Evolutionary conservation across 2,888 invertebrate genomes (phyloP), one percentile per base, ranked within the genome.

Genomic region (Oscheius sp.): DNA sequence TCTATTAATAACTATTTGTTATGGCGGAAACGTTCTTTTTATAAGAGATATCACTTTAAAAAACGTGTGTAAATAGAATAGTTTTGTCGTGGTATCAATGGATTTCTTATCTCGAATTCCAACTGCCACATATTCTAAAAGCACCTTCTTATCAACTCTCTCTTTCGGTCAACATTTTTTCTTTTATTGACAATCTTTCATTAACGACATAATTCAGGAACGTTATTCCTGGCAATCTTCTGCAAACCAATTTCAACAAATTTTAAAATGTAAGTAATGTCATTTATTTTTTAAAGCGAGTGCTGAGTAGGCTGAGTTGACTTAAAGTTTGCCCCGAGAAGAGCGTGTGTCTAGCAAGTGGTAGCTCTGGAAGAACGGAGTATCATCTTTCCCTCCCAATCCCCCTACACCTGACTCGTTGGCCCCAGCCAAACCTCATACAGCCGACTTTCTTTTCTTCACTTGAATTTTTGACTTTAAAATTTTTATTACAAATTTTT

Each of bases 351-450:
- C 64, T 48, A 64, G 64, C 64, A 64, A 64, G 64, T 64, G 64
- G 64, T 64, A 64, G 48, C 64, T 27, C 34, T 64, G 64, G 64
- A 64, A 64, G 64, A 64, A 64, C 61, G 61, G 64, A 50, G 64
- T 64, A 64, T 64, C 64, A 50, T 64, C 64, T 64, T 64, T 64
- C 64, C 64, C 34, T 48, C 64, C 64, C 48, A 64, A 64, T 64
- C 64, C 64, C 58, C 58, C 64, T 61, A 61, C 61, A 61, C 61
- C 61, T 61, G 61, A 61, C 61, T 61, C 61, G 61, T 61, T 61
- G 61, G 45, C 45, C 45, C 20, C 57, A 34, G 23, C 42, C 12
- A 10, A 8, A 37, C 12, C 37, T 37, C 8, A 37, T 12, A 31
- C 20, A 31, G 29, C 27, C 50, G 29, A 29, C 50, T 31, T 52